Conservation (phyloP, 92 coral and sea anemone species). For the Phymanthus crucifer region DNA sequence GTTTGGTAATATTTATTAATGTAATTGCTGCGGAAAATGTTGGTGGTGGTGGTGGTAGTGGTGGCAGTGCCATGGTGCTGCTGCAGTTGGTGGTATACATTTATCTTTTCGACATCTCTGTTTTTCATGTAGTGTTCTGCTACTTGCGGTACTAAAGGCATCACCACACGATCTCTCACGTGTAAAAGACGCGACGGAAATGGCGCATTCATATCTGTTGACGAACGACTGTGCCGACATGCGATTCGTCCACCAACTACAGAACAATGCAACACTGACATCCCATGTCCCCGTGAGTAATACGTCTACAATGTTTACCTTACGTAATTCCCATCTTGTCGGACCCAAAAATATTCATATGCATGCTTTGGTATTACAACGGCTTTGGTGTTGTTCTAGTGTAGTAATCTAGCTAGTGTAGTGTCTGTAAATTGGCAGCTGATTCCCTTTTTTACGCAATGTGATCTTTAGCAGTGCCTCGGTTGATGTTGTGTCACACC, state of each 20-base stretch:
- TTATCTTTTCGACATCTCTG: background rate
- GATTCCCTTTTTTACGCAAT: too few species aligned
- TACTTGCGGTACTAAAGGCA: conserved; percentile 68
- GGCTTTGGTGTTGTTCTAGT: too few species aligned
- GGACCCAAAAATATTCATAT: too few species aligned
- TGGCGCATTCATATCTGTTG: conserved; percentile 59
- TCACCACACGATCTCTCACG: conserved; percentile 53
- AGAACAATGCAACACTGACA: conserved; percentile 69
- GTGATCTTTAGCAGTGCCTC: too few species aligned
- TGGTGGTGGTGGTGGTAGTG: background rate
- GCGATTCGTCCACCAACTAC: conserved; percentile 57
- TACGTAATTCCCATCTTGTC: too few species aligned
- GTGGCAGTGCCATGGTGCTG: background rate
- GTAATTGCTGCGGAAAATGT: background rate
- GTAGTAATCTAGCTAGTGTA: too few species aligned
- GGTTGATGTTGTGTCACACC: too few species aligned
- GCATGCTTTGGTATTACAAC: too few species aligned
- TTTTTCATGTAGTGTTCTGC: conserved; percentile 70
- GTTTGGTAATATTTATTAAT: background rate
- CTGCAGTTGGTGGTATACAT: background rate
- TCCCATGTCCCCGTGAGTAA: conserved; percentile 58
- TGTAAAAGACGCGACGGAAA: conserved; percentile 61
- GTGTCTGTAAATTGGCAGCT: too few species aligned
- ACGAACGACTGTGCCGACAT: conserved; percentile 54
- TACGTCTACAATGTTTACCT: background rate